Evolutionary conservation across 2,113 vertebrate genomes (phyloP).

Genomic region (Paratilapia polleni): DNA sequence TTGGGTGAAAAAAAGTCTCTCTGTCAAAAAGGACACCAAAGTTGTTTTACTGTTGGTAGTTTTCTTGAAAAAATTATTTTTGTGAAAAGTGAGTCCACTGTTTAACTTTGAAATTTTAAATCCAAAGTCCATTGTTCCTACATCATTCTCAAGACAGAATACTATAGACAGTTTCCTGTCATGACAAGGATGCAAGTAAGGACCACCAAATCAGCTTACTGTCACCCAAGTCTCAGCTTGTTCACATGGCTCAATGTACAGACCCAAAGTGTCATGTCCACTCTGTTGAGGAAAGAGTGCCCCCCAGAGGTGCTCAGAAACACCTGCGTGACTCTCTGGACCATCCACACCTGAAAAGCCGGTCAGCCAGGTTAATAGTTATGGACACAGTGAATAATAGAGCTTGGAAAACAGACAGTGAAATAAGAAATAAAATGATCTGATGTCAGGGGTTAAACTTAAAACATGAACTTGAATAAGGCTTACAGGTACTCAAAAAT

Average conservation of each 20-base stretch:
- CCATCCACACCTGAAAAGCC: conserved; percentile 69
- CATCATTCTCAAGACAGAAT: conserved; percentile 21
- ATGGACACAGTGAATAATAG: not conserved
- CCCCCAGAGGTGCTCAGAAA: conserved; percentile 70
- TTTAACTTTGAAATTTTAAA: not conserved
- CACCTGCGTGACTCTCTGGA: conserved; percentile 60
- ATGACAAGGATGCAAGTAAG: conserved; percentile 30
- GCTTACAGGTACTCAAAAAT: not conserved
- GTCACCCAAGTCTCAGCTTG: conserved; percentile 59
- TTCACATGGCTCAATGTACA: conserved; percentile 59
- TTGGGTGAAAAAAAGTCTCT: conserved; percentile 44
- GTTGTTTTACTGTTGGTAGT: not conserved
- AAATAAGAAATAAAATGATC: not conserved
- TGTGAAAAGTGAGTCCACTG: not conserved
- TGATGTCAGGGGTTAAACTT: not conserved
- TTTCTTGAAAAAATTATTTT: not conserved
- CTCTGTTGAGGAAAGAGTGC: conserved; percentile 70
- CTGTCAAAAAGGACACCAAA: not conserved
- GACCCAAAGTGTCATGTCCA: conserved; percentile 72
- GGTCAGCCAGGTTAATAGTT: conserved; percentile 39
- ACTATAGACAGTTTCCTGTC: not conserved
- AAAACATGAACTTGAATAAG: not conserved
- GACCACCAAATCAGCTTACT: not conserved
- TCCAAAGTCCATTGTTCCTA: not conserved
- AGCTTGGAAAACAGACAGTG: not conserved